Evolutionary conservation across 2,888 invertebrate species (phyloP).

Genomic region (Stegophylla sp.): DNA sequence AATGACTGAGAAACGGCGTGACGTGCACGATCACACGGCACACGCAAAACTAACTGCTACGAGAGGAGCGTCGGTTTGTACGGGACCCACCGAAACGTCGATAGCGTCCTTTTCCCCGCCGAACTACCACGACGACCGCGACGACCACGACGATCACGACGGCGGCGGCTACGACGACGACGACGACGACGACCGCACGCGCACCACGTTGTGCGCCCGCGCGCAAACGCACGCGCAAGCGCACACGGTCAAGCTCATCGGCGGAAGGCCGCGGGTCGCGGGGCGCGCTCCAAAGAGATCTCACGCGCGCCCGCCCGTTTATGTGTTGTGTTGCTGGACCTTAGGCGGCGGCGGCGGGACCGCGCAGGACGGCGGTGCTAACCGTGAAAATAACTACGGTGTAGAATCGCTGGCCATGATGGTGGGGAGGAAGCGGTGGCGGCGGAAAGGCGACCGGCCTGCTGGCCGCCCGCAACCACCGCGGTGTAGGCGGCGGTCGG

Average conservation of each 20-base stretch:
- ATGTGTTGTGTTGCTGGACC: background rate
- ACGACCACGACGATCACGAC: background rate
- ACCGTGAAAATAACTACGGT: background rate
- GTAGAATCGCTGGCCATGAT: background rate
- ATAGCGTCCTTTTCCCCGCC: conserved; percentile 39
- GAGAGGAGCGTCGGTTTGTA: background rate
- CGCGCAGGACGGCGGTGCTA: too few species aligned
- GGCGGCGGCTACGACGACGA: conserved; percentile 13
- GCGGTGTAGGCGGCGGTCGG: background rate
- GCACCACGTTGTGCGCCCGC: background rate
- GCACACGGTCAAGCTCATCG: background rate
- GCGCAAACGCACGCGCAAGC: background rate
- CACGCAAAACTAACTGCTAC: conserved; percentile 43
- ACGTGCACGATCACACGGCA: conserved; percentile 21
- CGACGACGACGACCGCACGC: conserved; percentile 2
- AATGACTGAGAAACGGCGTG: background rate
- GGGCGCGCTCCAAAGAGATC: conserved; percentile 3
- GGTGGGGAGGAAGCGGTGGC: background rate
- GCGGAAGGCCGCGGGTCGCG: background rate
- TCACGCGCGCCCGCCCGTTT: too few species aligned
- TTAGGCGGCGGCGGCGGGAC: background rate
- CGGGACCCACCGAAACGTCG: conserved; percentile 32
- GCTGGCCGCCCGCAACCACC: background rate
- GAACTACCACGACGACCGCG: conserved; percentile 7
- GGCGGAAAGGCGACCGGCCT: background rate